Base-by-base conservation (phyloP, 2,888 invertebrate species). In the Nasonovia ribisnigri region DNA sequence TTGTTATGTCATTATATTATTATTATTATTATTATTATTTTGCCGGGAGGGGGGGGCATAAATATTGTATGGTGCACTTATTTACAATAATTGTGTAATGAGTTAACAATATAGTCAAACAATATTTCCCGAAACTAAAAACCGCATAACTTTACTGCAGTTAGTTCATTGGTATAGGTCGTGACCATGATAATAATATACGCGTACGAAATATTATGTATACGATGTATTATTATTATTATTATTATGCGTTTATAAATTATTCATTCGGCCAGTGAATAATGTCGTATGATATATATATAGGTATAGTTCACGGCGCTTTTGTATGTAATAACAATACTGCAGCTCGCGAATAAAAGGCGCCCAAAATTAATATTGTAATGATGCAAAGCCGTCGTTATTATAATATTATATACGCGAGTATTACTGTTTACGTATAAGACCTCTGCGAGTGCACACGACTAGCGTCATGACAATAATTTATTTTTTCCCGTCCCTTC, bases 91-190 rank as follows among this genome's bases (percentile, higher is more conserved):
- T 11, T 51, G 16, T 51, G 60, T n/a, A 13, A 67, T 67, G 5
- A 67, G n/a, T n/a, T 67, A n/a, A 16, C n/a, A 67, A 16, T 77
- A 20, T 36, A 77, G 46, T 46, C 11, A 84, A 84, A 84, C 43
- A 46, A 67, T 57, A 57, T 67, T 48, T 90, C 1, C 67, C n/a
- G 46, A 60, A 86, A 57, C 57, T 26, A 87, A 86, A 60, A 60
- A 86, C 5, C 43, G 43, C 43, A 46, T 6, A 46, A 77, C 36
- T 54, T 5, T 54, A 54, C 20, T 54, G 54, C 54, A 16, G 51
- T 3, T 54, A 91, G 84, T 88, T 67, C 67, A 51, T 92, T 92
- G 92, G 92, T 88, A 77, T 92, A 92, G 92, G 92, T 92, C 92
- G 43, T 51, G 67, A 77, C 46, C 48, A n/a, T 46, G 20, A 24